Base-by-base conservation (phyloP, 2,888 invertebrate species). In the Kuschelorhynchus macadamiae region DNA sequence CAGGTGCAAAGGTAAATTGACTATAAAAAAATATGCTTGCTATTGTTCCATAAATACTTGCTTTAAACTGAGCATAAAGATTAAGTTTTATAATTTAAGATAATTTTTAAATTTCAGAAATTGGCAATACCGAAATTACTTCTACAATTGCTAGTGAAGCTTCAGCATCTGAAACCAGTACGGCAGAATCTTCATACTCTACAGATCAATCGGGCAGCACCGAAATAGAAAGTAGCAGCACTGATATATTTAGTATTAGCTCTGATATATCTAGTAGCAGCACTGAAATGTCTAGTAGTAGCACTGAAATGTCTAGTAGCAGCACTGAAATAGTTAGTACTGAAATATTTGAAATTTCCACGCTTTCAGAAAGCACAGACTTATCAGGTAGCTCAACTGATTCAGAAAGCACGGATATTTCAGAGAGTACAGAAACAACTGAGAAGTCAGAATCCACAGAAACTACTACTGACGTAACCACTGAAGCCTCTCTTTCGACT, bases 1-100 rank as follows among this genome's bases (percentile, higher is more conserved):
- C 82, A 85, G 87, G 30, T 93, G 93, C 77, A 85, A 88, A 52
- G 89, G 95, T 83, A 25, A 7, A 25, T 7, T 5, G 7, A 25
- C 3, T 5, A 25, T 25, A 25, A 5, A 25, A 25, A 25, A 7
- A 25, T 25, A n/a, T n/a, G n/a, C n/a, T n/a, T n/a, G n/a, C n/a
- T n/a, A n/a, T n/a, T n/a, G n/a, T n/a, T n/a, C n/a, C n/a, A n/a
- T n/a, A n/a, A n/a, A n/a, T n/a, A n/a, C n/a, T n/a, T n/a, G n/a
- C n/a, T n/a, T n/a, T n/a, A n/a, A n/a, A n/a, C n/a, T n/a, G n/a
- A n/a, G n/a, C n/a, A n/a, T n/a, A n/a, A n/a, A n/a, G n/a, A n/a
- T n/a, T n/a, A n/a, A n/a, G n/a, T n/a, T n/a, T n/a, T n/a, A n/a
- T n/a, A n/a, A n/a, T n/a, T n/a, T n/a, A n/a, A n/a, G n/a, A n/a